Base-by-base conservation (phyloP, 1,140 invertebrate species). In the Alviniconcha marisindica region DNA sequence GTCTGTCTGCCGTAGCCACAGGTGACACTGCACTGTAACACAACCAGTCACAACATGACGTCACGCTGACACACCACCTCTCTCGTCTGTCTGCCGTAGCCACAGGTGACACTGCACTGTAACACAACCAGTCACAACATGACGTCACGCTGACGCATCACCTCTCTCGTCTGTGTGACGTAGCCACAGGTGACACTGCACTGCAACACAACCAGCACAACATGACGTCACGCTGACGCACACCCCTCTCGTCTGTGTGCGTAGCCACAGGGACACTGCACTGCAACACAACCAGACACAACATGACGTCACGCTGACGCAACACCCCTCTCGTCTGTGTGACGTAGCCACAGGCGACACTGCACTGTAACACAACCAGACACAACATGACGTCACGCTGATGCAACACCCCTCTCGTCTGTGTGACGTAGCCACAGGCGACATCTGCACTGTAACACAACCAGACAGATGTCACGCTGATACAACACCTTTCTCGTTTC, bases 401-500 rank as follows among this genome's bases (percentile, higher is more conserved):
- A 60, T 86, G 87, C 42, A 74, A 79, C n/a, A 88, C 84, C 3
- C 63, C 56, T n/a, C 87, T 54, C 15, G 42, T 83, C 76, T 87
- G 84, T 18, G 33, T 36, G 15, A 85, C 87, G 74, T 83, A 77
- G 14, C 87, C 87, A 82, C 87, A 88, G 7, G 83, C 83, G 40
- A 84, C 84, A 66, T 66, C 81, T 87, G 76, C 87, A 88, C 87
- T 88, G 86, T 44, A 66, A 81, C 24, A 77, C 15, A 82, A n/a
- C n/a, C n/a, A n/a, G n/a, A n/a, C 24, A 77, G n/a, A n/a, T 18
- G 4, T 83, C 15, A 4, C 28, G 66, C 24, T 14, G 2, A 5
- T 66, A 56, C 60, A 31, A 33, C 5, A 2, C n/a, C 31, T 33
- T 3, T 33, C 0, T 94, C 94, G 88, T 96, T 96, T 0, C n/a